Base-by-base conservation (phyloP, 2,113 vertebrate species). In the Cyprinus carpio region DNA sequence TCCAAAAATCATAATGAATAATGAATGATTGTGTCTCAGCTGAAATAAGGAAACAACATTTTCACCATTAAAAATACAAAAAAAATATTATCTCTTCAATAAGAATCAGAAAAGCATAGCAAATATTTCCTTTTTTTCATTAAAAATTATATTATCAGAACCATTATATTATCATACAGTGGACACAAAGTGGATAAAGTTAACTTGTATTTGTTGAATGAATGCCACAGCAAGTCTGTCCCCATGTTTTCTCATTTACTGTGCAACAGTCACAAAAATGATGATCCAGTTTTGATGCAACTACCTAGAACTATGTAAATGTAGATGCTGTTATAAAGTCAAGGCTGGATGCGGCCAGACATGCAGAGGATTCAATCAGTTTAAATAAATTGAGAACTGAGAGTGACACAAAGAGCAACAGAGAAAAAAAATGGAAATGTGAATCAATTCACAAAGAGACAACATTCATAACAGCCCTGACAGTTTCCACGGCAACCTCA, bases 401-500 rank as follows among this genome's bases (percentile, higher is more conserved):
- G 51, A 62, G 67, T 23, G 58, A 78, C 46, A 79, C 71, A 84
- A 77, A 75, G 75, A 72, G 43, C 34, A 86, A 69, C 29, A 72
- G 43, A 71, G 15, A 34, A 20, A 40, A 75, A 75, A 34, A 84
- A 83, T 18, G 12, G 27, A 84, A 58, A 82, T 84, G 25, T 60
- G 29, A 90, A 84, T 83, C 75, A 75, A 85, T 88, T 89, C 64
- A 84, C 74, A 81, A 69, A 64, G 51, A 84, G 78, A 87, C 76
- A 79, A 75, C 77, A 76, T 87, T 86, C 76, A 78, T 34, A 87
- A 89, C 75, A 60, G 78, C n/a, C 74, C 71, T 75, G 87, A 87
- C 87, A 80, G 90, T 92, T 92, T 90, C 90, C 90, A 89, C 80
- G 89, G 90, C 89, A 89, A 91, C 90, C 62, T 67, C 20, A 37